Base-by-base conservation (phyloP, 2,888 invertebrate genomes). In the Gymnoscelis rufifasciata region DNA sequence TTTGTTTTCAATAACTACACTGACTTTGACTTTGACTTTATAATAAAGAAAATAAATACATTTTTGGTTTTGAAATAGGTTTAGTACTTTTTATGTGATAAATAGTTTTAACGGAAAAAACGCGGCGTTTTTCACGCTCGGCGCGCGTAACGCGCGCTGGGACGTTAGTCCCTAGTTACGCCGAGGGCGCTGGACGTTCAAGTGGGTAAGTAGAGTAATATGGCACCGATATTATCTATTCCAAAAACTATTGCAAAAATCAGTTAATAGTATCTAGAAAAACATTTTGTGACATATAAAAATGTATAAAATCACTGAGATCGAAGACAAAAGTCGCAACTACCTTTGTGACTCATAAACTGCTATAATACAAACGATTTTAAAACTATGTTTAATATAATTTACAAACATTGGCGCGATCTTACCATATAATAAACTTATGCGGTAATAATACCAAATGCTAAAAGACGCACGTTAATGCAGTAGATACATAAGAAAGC, bases 381-480 rank as follows among this genome's bases (percentile, higher is more conserved):
- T 37, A 35, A 26, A 36, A 43, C 38, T 38, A 41, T 37, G 15
- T 33, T n/a, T 33, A 37, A 33, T 29, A 38, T 29, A 38, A 46
- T 49, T 42, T 44, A 50, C 43, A 52, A 47, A 43, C 33, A 30
- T 27, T 43, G 38, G 24, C 7, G 24, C 10, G 30, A 8, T 23
- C 84, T 53, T 84, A 84, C 0, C 77, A 19, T 19, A 19, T 4
- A 30, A 11, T 39, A 30, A 62, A 84, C 49, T 47, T 76, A 28
- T 28, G n/a, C 30, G 13, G 23, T 30, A 30, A 30, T 28, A 39
- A 10, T 19, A 10, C 11, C 1, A 15, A 19, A 10, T 33, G 15
- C 11, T 7, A 10, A 14, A 19, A 8, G 10, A 23, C 15, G 5
- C 35, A n/a, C 14, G 8, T 14, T 33, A 7, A 14, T 19, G 7